Conservation (phyloP, 2,888 invertebrate genomes). For the Cheiracanthium punctorium region DNA sequence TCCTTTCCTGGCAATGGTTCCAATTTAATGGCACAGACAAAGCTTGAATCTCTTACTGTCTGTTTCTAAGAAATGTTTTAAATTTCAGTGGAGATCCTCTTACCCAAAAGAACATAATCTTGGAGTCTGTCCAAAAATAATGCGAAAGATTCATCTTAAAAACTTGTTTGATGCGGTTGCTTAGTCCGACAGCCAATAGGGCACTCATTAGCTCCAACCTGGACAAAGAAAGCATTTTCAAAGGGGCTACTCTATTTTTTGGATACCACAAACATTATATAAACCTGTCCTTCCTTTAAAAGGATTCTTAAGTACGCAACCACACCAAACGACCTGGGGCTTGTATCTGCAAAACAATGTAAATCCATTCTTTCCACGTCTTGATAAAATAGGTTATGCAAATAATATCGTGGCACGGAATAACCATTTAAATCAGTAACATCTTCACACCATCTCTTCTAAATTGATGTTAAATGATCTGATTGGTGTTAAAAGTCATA, state of each 20-base stretch:
- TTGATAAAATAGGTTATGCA: constrained; percentile 1
- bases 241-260: constrained; percentile 16
- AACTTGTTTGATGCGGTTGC: not conserved
- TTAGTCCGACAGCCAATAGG: not conserved
- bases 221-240: not conserved
- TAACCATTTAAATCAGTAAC: not conserved
- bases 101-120: not conserved
- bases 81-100: not conserved
- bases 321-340: no score
- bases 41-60: not conserved
- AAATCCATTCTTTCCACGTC: no score
- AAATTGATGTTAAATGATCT: not conserved
- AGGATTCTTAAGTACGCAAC: not conserved
- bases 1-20: no score
- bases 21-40: no score
- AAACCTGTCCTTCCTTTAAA: not conserved
- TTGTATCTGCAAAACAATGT: no score
- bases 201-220: not conserved
- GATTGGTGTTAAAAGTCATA: not conserved
- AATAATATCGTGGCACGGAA: not conserved
- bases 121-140: not conserved
- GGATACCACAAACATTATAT: not conserved
- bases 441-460: not conserved
- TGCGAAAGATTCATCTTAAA: no score
- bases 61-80: not conserved